These are phyloP conservation scores for Myocastor coypus DNA, from an alignment of 2,113 vertebrate genomes.

Conservation along the genomic window DNA sequence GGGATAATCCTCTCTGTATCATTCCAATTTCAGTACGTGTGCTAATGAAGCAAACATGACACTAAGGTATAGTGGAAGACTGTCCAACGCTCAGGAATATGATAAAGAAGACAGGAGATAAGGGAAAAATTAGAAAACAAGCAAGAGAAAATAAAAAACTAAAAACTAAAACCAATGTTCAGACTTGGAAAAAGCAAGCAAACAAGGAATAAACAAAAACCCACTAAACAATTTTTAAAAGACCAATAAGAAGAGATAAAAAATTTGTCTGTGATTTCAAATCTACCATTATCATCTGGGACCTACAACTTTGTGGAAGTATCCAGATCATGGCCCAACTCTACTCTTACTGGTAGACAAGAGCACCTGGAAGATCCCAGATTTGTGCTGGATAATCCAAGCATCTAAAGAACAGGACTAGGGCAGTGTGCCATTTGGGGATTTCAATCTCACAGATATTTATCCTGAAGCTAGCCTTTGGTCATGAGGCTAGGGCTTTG, in stretches of 20 bases:
- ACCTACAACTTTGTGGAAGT: background rate
- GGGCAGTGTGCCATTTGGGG: background rate
- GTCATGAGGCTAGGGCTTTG: background rate
- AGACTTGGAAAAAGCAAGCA: background rate
- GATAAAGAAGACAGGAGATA: background rate
- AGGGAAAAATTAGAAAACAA: background rate
- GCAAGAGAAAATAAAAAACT: background rate
- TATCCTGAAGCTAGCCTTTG: background rate
- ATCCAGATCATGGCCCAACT: background rate
- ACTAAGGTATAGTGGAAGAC: background rate
- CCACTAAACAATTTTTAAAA: background rate
- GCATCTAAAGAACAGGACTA: background rate
- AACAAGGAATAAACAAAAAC: background rate
- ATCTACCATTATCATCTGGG: background rate
- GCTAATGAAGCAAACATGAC: too few relatives aligned
- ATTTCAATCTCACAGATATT: background rate
- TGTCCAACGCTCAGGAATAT: background rate
- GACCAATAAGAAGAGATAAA: background rate
- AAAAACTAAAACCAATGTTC: background rate
- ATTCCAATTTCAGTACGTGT: too few relatives aligned
- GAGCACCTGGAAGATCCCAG: background rate
- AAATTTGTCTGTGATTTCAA: background rate
- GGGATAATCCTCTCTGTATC: too few relatives aligned
- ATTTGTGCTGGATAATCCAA: background rate
- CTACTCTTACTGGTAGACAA: background rate